Conservation (phyloP, 2,113 vertebrate species). For the Hypanus sabinus region DNA sequence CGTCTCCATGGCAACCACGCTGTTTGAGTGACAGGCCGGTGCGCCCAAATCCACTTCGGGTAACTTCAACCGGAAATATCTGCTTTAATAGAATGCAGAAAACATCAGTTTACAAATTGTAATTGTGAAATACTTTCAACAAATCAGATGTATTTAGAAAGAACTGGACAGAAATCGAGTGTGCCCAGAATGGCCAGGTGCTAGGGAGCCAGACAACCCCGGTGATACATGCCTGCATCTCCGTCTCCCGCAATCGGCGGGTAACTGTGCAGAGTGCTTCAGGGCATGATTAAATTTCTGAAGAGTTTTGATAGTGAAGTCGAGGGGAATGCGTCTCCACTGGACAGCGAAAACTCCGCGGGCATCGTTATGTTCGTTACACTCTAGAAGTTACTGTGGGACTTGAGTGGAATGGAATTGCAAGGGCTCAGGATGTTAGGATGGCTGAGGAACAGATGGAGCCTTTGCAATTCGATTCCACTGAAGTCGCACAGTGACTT, state of each 20-base stretch:
- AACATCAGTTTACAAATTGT: neutral
- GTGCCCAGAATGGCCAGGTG: neutral
- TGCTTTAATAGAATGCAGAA: neutral
- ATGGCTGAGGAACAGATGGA: too few relatives aligned
- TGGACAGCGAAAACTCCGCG: too few relatives aligned
- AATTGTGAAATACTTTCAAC: neutral
- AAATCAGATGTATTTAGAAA: neutral
- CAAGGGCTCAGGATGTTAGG: too few relatives aligned
- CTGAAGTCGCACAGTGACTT: too few relatives aligned
- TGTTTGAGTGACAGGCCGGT: neutral
- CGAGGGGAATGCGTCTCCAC: neutral
- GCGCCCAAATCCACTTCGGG: neutral
- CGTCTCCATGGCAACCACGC: neutral
- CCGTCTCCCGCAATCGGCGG: too few relatives aligned
- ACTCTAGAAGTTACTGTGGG: too few relatives aligned
- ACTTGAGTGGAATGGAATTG: too few relatives aligned
- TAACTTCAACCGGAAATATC: neutral
- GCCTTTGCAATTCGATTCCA: too few relatives aligned
- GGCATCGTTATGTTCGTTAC: too few relatives aligned
- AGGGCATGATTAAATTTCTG: neutral
- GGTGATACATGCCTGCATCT: too few relatives aligned
- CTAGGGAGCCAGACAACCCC: too few relatives aligned
- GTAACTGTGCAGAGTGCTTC: too few relatives aligned
- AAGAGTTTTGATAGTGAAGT: neutral
- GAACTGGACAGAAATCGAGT: neutral